A percentile compares a stretch with the other conserved stretches of the same genome.
Evolutionary conservation across 2,113 vertebrate species (phyloP).

Genomic region (Recurvirostra avosetta): DNA sequence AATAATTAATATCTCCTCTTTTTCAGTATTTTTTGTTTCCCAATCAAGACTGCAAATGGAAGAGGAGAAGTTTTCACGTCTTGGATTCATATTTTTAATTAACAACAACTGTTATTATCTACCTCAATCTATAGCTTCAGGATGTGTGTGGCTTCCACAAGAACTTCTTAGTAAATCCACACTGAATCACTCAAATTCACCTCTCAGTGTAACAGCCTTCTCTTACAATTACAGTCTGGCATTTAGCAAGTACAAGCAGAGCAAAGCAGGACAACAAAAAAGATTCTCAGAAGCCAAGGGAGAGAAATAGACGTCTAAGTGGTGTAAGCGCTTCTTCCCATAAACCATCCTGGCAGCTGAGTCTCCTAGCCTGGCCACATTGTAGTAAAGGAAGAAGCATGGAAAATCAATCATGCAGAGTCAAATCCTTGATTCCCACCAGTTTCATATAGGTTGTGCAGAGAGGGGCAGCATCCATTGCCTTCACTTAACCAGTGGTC

Average conservation of each 20-base stretch:
- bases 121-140: not conserved
- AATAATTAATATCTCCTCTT: not conserved
- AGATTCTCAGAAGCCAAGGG: not conserved
- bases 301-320: not conserved
- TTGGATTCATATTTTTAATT: not conserved
- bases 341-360: not conserved
- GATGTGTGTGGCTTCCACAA: not conserved
- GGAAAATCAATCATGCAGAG: not conserved
- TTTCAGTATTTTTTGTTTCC: not conserved
- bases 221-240: not conserved
- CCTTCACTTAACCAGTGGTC: not conserved
- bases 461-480: not conserved
- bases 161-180: not conserved
- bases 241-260: not conserved
- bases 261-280: not conserved
- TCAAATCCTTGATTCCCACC: not conserved
- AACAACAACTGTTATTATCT: not conserved
- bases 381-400: not conserved
- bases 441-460: not conserved
- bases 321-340: not conserved
- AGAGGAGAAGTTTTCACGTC: not conserved
- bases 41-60: not conserved
- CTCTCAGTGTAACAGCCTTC: not conserved
- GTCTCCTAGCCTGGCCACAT: not conserved
- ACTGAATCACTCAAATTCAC: not conserved